phyloP scores from a whole-genome alignment of 2,113 vertebrate species.

The Neolamprologus longior region DNA sequence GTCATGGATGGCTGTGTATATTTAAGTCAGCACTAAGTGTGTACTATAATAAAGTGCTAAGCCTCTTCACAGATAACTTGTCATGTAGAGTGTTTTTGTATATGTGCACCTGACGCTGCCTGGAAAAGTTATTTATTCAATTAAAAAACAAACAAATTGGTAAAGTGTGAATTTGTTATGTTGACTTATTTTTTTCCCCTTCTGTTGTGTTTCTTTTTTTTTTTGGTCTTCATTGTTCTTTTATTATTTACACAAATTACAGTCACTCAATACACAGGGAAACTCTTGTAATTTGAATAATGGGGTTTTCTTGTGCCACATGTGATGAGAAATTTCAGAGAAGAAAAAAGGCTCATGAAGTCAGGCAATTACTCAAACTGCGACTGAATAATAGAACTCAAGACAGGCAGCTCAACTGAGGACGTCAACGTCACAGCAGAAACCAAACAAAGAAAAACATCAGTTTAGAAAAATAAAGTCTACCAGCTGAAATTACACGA shows the following conservation, averaged over 20 bases:
- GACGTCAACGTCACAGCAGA: background rate
- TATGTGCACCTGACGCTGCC: conserved; percentile 21
- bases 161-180: background rate
- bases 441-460: background rate
- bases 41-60: conserved; percentile 36
- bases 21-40: conserved; percentile 50
- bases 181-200: background rate
- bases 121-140: conserved; percentile 7
- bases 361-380: background rate
- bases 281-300: background rate
- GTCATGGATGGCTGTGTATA: conserved; percentile 58
- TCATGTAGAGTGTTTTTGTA: conserved; percentile 7
- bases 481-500: background rate
- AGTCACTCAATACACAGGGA: background rate
- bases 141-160: background rate
- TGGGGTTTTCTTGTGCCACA: background rate
- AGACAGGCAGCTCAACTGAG: background rate
- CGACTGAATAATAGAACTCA: background rate
- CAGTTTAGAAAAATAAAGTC: background rate
- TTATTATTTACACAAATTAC: background rate
- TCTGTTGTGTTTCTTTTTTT: background rate
- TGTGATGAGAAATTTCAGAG: background rate
- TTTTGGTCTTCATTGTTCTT: background rate
- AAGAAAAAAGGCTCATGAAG: background rate
- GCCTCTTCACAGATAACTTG: conserved; percentile 14